Evolutionary conservation across 1,140 invertebrate species (phyloP), one percentile per base, ranked within the genome.

Genomic region (Musca vetustissima): DNA sequence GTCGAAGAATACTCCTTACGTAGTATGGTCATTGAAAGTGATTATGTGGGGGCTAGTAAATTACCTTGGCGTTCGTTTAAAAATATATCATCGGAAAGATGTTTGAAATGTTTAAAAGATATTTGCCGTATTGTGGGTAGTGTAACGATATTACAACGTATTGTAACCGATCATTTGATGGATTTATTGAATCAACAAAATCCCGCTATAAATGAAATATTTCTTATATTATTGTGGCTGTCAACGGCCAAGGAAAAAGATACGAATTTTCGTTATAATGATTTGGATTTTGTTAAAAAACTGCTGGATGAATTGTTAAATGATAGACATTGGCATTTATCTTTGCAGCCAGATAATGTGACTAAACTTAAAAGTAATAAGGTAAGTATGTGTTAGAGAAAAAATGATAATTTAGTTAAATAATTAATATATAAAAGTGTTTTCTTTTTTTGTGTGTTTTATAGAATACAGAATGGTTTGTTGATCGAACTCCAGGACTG

Each of bases 271-370:
- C 49, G 19, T 11, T 61, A 32, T 36, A 36, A 19, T 6, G n/a
- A 69, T 48, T 47, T 74, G 11, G 47, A 72, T 28, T 66, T 81
- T 24, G 67, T 73, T 0, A 47, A 73, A 57, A 64, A 75, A 1
- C 67, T 81, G 1, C 25, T 79, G 17, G 69, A 79, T 15, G 69
- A 79, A 22, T 15, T 78, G 1, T 69, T 79, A 0, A 19, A 64
- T 6, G 78, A 79, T 15, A 74, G 77, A 22, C 80, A 82, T 59
- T 82, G 80, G 80, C 68, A 79, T 36, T 64, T 82, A 57, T 70
- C 77, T 7, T 47, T 80, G 13, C 71, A 79, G 24, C 73, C 78
- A 0, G 76, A 81, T 70, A 66, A 71, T 43, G 53, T 72, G 2
- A 75, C 69, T 67, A 72, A 74, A 0, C 69, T 81, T 0, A 78